Evolutionary conservation across 2,888 invertebrate genomes (phyloP), one percentile per base, ranked within the genome.

Genomic region (Dryadula phaetusa): DNA sequence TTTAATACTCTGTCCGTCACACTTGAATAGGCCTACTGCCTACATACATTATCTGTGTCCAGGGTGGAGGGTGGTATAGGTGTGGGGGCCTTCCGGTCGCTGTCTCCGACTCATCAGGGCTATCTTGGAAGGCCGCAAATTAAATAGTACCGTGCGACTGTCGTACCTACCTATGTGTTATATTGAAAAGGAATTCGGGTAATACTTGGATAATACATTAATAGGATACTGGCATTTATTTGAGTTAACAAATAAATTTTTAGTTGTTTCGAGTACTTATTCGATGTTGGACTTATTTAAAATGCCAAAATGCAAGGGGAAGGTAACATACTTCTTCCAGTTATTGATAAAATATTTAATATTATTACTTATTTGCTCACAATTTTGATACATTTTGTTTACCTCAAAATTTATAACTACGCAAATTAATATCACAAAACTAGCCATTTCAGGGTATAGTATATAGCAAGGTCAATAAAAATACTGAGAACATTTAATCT

Each of bases 31-130:
- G 83, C 84, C 83, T 84, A 81, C 80, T 71, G 71, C 69, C 71
- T 79, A 82, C 79, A 81, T 73, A 74, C 73, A 78, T 77, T 83
- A 85, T 82, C 82, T 78, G 76, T 74, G 82, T 76, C 79, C 71
- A 66, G 72, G 74, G 74, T 62, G 62, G 77, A 74, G 75, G 78
- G 77, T 72, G 74, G 74, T 76, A 74, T 40, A 73, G 72, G 74
- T 71, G 74, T 79, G 75, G 82, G 81, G 79, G 76, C 74, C 83
- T 86, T 90, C 90, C 90, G 86, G 83, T 82, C 85, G 86, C 87
- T 88, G 91, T 90, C 90, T 90, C 87, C 88, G 86, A 80, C 88
- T 87, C 89, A 87, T 88, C 90, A 88, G 85, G 83, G 87, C 87
- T 89, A 91, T 91, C 91, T 91, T 89, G 85, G 84, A 81, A 77